Evolutionary conservation across 2,888 invertebrate genomes (phyloP).

Genomic region (Silvanus unidentatus): DNA sequence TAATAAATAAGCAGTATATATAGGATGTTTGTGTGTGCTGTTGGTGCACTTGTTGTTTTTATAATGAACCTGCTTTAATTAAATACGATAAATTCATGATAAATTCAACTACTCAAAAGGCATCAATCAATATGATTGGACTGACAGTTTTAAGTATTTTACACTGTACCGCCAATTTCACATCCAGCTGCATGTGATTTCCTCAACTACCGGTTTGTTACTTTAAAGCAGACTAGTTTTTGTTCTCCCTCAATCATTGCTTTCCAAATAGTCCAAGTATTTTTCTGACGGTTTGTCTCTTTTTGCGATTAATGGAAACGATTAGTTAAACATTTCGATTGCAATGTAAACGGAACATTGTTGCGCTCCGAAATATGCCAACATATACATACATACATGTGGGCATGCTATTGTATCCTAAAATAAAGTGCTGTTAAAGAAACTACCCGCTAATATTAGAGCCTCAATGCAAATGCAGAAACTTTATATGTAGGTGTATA

Average conservation of each 20-base stretch:
- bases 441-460: too few species aligned
- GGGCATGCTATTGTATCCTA: too few species aligned
- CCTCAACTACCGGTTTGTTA: conserved; percentile 22
- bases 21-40: too few species aligned
- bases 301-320: conserved; percentile 21
- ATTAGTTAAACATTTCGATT: conserved; percentile 27
- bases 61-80: not conserved
- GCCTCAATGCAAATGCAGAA: not conserved
- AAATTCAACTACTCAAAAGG: conserved; percentile 4
- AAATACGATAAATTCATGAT: not conserved
- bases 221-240: conserved; percentile 22
- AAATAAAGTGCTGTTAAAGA: too few species aligned
- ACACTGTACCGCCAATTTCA: conserved; percentile 13
- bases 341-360: too few species aligned
- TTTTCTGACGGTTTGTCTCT: conserved; percentile 19
- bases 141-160: conserved; percentile 12
- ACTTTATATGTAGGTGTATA: conserved; percentile 17
- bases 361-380: too few species aligned
- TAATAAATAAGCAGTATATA: too few species aligned
- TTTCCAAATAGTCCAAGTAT: conserved; percentile 17
- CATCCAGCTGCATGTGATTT: conserved; percentile 23
- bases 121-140: conserved; percentile 19
- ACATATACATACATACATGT: too few species aligned
- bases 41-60: too few species aligned
- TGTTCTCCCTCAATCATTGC: conserved; percentile 18